A percentile compares a stretch with the other conserved stretches of the same genome.
Evolutionary conservation across 2,888 invertebrate genomes (phyloP).

Genomic region (Netelia inedita): DNA sequence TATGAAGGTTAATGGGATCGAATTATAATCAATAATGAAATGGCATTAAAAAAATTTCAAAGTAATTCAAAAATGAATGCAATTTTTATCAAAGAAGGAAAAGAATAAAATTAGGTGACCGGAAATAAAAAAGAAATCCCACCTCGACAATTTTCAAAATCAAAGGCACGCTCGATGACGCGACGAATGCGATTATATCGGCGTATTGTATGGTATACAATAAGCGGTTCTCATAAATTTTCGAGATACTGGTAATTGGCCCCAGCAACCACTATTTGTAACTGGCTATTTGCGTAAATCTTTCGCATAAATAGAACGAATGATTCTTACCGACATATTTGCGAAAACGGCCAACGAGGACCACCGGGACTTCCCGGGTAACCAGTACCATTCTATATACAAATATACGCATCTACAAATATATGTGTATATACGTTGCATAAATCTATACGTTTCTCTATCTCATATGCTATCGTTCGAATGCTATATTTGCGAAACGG

Average conservation of each 20-base stretch:
- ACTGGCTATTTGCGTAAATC: conserved; percentile 63
- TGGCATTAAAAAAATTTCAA: no score
- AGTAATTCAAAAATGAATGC: no score
- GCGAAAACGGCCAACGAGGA: background rate
- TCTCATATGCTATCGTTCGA: background rate
- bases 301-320: conserved; percentile 72
- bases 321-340: conserved; percentile 58
- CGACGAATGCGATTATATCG: background rate
- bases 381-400: background rate
- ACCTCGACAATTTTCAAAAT: no score
- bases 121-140: no score
- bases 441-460: conserved; percentile 25
- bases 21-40: no score
- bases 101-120: no score
- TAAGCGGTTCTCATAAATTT: conserved; percentile 13
- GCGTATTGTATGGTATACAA: background rate
- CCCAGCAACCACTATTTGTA: conserved; percentile 48
- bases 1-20: no score
- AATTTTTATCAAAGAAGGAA: no score
- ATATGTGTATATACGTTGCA: background rate
- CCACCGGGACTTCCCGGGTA: conserved; percentile 61
- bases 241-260: conserved; percentile 58
- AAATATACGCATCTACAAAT: no score
- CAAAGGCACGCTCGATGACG: no score
- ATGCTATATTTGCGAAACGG: conserved; percentile 35